phyloP scores from a whole-genome alignment of 2,797 vertebrate genomes.

The Epinephelus coioides region DNA sequence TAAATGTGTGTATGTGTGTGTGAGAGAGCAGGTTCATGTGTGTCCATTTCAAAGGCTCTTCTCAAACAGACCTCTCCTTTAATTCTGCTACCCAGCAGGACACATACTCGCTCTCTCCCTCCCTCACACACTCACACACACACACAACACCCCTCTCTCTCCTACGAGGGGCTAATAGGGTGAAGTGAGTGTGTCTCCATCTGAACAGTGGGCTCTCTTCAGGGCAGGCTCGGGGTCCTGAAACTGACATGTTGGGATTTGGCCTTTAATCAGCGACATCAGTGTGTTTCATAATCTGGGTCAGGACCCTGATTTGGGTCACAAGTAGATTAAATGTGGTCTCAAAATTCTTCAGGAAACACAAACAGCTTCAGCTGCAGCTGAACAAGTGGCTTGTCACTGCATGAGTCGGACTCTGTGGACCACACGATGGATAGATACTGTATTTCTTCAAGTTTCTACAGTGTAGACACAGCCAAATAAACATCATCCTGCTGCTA shows the following conservation, averaged over 20 bases:
- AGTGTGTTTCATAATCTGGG: constrained; percentile 69
- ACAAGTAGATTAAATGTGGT: constrained; percentile 61
- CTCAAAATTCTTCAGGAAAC: constrained; percentile 45
- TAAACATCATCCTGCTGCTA: neutral
- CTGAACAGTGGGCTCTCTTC: constrained; percentile 70
- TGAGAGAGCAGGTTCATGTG: constrained; percentile 62
- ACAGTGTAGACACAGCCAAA: neutral
- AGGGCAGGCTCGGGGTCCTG: constrained; percentile 45
- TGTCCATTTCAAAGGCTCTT: constrained; percentile 87
- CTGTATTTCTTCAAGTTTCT: neutral
- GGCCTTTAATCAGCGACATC: constrained; percentile 66
- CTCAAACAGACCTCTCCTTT: constrained; percentile 87
- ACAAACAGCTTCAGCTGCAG: constrained; percentile 35
- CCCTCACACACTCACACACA: constrained; percentile 21
- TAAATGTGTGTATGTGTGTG: constrained; percentile 47
- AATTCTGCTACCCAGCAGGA: constrained; percentile 83
- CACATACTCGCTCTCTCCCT: constrained; percentile 8
- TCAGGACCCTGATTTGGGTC: constrained; percentile 70
- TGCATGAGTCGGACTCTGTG: neutral
- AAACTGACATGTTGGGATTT: constrained; percentile 60
- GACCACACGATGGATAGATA: neutral
- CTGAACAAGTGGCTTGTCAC: constrained; percentile 11
- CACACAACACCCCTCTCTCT: constrained; percentile 34
- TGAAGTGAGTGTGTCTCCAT: constrained; percentile 68
- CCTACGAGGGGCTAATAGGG: constrained; percentile 65